Evolutionary conservation across 2,888 invertebrate genomes (phyloP).

Genomic region (Dicranocentrus wangi): DNA sequence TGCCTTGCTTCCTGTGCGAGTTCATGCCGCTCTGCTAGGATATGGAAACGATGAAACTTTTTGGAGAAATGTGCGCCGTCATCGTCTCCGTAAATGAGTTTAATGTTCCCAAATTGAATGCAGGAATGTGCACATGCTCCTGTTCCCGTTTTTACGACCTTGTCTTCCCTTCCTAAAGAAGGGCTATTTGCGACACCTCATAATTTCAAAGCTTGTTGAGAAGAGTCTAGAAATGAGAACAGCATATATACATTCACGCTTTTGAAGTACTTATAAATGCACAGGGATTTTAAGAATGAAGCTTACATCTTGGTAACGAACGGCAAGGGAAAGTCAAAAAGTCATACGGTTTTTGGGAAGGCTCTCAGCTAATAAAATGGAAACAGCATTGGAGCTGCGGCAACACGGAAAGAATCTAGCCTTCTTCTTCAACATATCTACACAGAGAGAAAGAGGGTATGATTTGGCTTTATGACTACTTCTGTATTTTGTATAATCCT

Average conservation of each 20-base stretch:
- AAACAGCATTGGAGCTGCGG: neutral
- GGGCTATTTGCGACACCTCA: constrained; percentile 23
- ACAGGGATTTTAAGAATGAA: neutral
- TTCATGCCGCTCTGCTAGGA: too few relatives aligned
- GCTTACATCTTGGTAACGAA: neutral
- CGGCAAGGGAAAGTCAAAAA: constrained; percentile 12
- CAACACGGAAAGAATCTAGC: neutral
- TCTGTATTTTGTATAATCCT: neutral
- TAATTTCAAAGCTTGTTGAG: constrained; percentile 5
- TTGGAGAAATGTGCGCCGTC: too few relatives aligned
- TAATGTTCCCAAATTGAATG: too few relatives aligned
- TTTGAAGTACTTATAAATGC: neutral
- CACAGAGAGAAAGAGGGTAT: too few relatives aligned
- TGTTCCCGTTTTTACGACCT: constrained; percentile 4
- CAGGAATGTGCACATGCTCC: too few relatives aligned
- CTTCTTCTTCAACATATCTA: too few relatives aligned
- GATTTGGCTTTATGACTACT: constrained; percentile 16
- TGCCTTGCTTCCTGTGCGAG: too few relatives aligned
- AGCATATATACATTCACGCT: too few relatives aligned
- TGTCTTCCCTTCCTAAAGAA: constrained; percentile 4
- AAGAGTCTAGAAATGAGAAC: neutral
- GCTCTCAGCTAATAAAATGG: constrained; percentile 10
- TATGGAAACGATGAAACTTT: too few relatives aligned
- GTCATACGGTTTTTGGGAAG: constrained; percentile 14
- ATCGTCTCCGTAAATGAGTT: too few relatives aligned